Conservation (phyloP, 2,888 invertebrate species). For the Melieria picta region DNA sequence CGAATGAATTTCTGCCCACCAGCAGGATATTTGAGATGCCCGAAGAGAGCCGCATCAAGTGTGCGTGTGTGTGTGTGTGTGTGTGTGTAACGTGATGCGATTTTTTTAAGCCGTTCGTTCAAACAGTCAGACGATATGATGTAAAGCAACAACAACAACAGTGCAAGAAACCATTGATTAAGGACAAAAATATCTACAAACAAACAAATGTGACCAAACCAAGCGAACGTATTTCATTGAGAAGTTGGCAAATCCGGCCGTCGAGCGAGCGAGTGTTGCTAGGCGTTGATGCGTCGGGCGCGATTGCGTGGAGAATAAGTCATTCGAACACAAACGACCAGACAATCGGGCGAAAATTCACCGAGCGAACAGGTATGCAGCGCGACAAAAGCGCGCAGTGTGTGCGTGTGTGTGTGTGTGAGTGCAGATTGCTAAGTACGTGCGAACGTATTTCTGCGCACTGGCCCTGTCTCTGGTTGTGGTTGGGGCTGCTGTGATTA, state of each 20-base stretch:
- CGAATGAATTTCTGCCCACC: slow-evolving; percentile 57
- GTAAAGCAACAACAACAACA: slow-evolving; percentile 38
- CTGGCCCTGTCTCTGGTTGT: not conserved
- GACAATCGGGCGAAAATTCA: not conserved
- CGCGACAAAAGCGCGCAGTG: not conserved
- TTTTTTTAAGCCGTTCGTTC: no score
- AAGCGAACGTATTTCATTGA: slow-evolving; percentile 65
- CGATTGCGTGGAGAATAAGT: slow-evolving; percentile 24
- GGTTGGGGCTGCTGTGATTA: slow-evolving; percentile 14
- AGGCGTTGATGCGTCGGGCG: not conserved
- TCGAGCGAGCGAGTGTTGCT: not conserved
- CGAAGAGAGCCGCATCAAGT: slow-evolving; percentile 43
- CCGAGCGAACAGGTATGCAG: not conserved
- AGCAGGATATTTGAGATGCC: slow-evolving; percentile 63
- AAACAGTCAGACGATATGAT: slow-evolving; percentile 12
- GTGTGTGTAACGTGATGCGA: not conserved
- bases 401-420: not conserved
- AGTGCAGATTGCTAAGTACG: not conserved
- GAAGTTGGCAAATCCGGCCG: slow-evolving; percentile 50
- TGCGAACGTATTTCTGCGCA: not conserved
- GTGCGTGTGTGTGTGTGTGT: not conserved
- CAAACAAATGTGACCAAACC: slow-evolving; percentile 39
- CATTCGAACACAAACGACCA: slow-evolving; percentile 17
- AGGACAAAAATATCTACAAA: slow-evolving; percentile 7
- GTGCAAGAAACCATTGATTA: slow-evolving; percentile 48